Evolutionary conservation across 2,888 invertebrate species (phyloP).

Genomic region (Oscheius sp.): DNA sequence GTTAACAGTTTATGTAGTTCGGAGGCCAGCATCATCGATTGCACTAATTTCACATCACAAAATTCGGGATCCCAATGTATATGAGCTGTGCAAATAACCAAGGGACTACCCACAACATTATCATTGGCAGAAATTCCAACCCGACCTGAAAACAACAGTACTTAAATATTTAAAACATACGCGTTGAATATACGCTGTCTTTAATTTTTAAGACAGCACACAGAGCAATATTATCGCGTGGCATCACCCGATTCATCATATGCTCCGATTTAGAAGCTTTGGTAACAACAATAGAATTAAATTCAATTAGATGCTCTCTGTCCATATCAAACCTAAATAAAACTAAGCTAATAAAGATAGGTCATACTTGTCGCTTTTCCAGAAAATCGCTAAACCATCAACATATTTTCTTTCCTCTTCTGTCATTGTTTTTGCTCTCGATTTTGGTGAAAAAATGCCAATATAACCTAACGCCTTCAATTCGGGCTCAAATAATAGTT

Average conservation of each 20-base stretch:
- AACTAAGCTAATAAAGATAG: background rate
- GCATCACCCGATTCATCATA: slow-evolving; percentile 70
- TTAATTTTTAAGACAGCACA: slow-evolving; percentile 94
- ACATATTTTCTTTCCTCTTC: slow-evolving; percentile 96
- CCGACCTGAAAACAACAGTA: slow-evolving; percentile 31
- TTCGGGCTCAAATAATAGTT: slow-evolving; percentile 94
- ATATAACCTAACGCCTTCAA: slow-evolving; percentile 85
- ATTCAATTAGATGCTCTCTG: slow-evolving; percentile 93
- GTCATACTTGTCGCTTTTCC: slow-evolving; percentile 77
- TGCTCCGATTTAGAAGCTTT: slow-evolving; percentile 97
- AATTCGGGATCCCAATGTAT: slow-evolving; percentile 99
- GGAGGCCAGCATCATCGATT: slow-evolving; percentile 97
- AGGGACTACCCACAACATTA: slow-evolving; percentile 83
- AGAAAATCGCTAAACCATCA: slow-evolving; percentile 99
- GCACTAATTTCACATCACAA: slow-evolving; percentile 98
- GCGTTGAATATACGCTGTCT: slow-evolving; percentile 91
- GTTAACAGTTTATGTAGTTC: slow-evolving; percentile 79
- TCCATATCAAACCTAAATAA: slow-evolving; percentile 87
- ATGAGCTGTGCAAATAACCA: slow-evolving; percentile 96
- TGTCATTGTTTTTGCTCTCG: slow-evolving; percentile 96
- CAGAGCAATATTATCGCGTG: slow-evolving; percentile 97
- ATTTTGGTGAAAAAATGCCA: slow-evolving; percentile 91
- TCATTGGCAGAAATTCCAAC: slow-evolving; percentile 53
- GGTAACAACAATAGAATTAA: slow-evolving; percentile 95
- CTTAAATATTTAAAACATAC: slow-evolving; percentile 74